Conservation (phyloP, 2,888 invertebrate species). For the Phaonia tiefii region DNA sequence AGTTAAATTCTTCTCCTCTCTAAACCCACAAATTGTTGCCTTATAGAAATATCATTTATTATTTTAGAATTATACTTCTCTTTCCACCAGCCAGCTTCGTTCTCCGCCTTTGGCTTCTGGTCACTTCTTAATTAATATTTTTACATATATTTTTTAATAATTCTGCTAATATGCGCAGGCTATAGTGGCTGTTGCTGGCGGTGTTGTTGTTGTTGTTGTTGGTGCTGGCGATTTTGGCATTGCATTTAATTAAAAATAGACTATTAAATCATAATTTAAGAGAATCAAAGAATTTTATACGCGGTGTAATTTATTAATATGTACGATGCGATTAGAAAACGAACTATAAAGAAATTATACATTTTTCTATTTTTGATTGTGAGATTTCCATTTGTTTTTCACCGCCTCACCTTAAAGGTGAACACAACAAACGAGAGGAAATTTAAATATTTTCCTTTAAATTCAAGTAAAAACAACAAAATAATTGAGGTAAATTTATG, state of each 20-base stretch:
- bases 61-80: too few relatives aligned
- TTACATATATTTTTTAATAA: conserved; percentile 39
- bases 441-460: too few relatives aligned
- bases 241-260: conserved; percentile 73
- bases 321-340: too few relatives aligned
- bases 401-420: conserved; percentile 7
- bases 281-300: conserved; percentile 70
- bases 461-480: too few relatives aligned
- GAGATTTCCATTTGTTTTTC: conserved; percentile 17
- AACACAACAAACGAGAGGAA: conserved; percentile 13
- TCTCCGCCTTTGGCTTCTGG: too few relatives aligned
- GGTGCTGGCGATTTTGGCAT: conserved; percentile 65
- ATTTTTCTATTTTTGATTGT: conserved; percentile 12
- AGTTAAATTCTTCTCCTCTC: too few relatives aligned
- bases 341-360: too few relatives aligned
- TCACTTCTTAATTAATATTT: too few relatives aligned
- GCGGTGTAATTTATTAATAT: conserved; percentile 34
- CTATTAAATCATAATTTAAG: conserved; percentile 76
- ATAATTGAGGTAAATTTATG: conserved; percentile 24
- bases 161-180: conserved; percentile 24
- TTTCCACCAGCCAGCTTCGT: too few relatives aligned
- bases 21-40: too few relatives aligned
- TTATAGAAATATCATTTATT: too few relatives aligned
- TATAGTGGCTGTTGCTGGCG: conserved; percentile 47
- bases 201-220: conserved; percentile 44